These are phyloP conservation scores for Rhopalosiphum padi DNA, from an alignment of 1,140 invertebrate genomes.

Conservation along the genomic window DNA sequence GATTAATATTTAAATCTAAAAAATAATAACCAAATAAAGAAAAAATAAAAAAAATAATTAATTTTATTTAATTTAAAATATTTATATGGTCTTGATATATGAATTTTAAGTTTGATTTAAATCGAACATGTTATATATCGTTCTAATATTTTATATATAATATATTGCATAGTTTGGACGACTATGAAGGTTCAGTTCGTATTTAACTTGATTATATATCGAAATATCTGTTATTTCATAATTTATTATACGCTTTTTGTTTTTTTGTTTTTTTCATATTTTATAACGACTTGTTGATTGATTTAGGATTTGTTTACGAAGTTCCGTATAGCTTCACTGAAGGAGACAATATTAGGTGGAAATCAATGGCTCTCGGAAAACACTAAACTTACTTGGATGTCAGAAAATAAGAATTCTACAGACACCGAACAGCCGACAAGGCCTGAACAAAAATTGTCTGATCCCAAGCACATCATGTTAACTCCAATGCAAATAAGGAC, in stretches of 20 bases:
- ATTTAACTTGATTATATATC: neutral
- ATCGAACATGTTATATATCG: neutral
- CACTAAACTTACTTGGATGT: constrained; percentile 22
- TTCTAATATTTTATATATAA: neutral
- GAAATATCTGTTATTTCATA: neutral
- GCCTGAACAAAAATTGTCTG: neutral
- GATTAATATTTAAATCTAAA: too few species aligned
- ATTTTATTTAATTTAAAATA: neutral
- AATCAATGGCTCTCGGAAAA: constrained; percentile 29
- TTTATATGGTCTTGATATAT: neutral
- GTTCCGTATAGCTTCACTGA: constrained; percentile 37
- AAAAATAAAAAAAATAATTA: too few species aligned
- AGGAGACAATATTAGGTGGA: constrained; percentile 47
- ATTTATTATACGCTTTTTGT: neutral
- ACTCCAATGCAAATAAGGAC: constrained; percentile 53
- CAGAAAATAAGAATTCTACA: neutral
- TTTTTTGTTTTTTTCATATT: neutral
- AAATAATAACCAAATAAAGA: too few species aligned
- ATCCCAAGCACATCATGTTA: neutral
- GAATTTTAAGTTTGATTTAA: neutral
- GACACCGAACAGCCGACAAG: neutral
- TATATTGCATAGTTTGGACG: neutral
- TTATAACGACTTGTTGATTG: neutral
- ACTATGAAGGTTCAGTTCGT: neutral
- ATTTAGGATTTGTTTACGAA: constrained; percentile 40